Evolutionary conservation across 2,113 vertebrate genomes (phyloP), one percentile per base, ranked within the genome.

Genomic region (Dinomys branickii): DNA sequence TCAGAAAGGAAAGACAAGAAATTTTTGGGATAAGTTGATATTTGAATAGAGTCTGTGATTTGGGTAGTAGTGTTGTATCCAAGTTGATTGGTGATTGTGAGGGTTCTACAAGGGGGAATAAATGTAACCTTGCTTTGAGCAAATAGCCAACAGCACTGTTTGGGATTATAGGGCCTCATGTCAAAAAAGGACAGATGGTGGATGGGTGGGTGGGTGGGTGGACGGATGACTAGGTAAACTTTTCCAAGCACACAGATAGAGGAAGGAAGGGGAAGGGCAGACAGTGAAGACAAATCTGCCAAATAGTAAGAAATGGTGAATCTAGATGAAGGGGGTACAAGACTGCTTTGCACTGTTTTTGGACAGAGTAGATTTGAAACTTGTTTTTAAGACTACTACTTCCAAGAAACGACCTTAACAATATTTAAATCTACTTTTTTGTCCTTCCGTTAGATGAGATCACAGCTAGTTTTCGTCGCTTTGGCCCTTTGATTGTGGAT

Each of bases 401-500:
- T 83, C 7, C 41, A 80, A 58, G 24, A 93, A 90, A 24, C 92
- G 54, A 77, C 65, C 7, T 12, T 75, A 65, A 88, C 77, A 84
- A 86, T 84, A 71, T 73, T 97, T 94, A 5, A 50, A 59, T 88
- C 63, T 75, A 3, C 0, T 88, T 47, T 78, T 98, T 86, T 73
- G 71, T 95, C 90, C 0, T 94, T 97, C 85, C 73, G 94, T 91
- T 96, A 99, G 99, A 99, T 98, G 99, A 99, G 98, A 99, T 99
- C 97, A 99, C 99, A 97, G 99, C 99, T 97, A 99, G 99, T 98
- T 99, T 99, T 98, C 99, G 99, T 93, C 99, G 99, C 94, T 99
- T 99, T 98, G 99, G 99, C 95, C 99, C 99, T 98, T 98, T 99
- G 98, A 99, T 99, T 98, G 99, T 99, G 85, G 99, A 99, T 97